phyloP scores from a whole-genome alignment of 2,113 vertebrate genomes.

The Anolis carolinensis region DNA sequence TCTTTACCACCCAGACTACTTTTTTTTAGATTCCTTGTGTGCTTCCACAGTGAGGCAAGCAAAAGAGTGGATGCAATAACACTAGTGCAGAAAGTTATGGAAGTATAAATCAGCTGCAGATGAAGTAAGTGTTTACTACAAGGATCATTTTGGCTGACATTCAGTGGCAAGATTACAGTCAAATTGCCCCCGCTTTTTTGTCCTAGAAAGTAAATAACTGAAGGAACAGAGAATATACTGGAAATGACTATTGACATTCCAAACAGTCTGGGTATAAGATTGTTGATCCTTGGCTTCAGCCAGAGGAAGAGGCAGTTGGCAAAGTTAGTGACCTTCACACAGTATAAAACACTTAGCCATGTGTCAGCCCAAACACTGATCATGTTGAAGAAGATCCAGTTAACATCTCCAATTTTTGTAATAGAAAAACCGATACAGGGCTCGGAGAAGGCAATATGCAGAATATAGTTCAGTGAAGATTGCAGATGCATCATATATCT shows the following conservation, averaged over 20 bases:
- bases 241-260: no score
- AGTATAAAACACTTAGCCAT: conserved; percentile 40
- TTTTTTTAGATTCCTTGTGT: background rate
- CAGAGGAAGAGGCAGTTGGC: conserved; percentile 26
- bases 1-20: background rate
- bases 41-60: conserved; percentile 42
- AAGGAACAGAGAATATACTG: no score
- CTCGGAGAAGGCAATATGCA: no score
- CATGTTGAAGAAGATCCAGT: conserved; percentile 20
- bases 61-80: conserved; percentile 2
- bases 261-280: background rate
- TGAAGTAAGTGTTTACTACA: no score
- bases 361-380: conserved; percentile 27
- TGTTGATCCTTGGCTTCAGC: conserved; percentile 40
- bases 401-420: no score
- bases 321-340: conserved; percentile 7
- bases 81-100: no score
- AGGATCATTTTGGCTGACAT: background rate
- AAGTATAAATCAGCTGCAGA: no score
- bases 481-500: no score
- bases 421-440: no score
- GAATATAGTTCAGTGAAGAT: no score
- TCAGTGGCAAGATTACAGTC: background rate
- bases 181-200: background rate
- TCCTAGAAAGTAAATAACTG: no score